Conservation (phyloP, 2,797 vertebrate species). For the Bucorvus abyssinicus region DNA sequence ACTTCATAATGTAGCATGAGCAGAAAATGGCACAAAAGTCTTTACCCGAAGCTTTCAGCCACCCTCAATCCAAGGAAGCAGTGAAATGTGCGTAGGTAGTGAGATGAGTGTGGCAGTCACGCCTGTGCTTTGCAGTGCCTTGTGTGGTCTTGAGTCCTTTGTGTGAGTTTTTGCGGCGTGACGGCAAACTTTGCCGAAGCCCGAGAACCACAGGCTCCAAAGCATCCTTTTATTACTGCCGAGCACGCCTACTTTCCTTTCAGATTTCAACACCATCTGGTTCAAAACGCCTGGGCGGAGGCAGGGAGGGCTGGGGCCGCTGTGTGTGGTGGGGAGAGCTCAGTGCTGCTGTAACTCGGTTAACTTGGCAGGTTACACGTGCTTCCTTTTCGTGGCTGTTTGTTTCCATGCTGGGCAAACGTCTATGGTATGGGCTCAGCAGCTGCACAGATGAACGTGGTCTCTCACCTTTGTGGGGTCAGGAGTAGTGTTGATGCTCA, state of each 20-base stretch:
- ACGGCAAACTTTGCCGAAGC: not conserved
- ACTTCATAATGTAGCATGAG: not conserved
- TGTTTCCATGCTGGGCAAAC: not conserved
- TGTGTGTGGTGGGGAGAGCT: not conserved
- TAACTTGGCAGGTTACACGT: not conserved
- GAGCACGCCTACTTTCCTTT: not conserved
- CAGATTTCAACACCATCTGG: not conserved
- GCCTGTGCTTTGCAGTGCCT: not conserved
- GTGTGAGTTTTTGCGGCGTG: not conserved
- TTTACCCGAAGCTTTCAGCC: not conserved
- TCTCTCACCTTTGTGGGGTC: not conserved
- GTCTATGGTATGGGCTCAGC: rapidly evolving
- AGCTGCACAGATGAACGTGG: not conserved
- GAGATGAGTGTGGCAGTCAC: not conserved
- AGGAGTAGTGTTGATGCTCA: not conserved
- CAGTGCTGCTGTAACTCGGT: not conserved
- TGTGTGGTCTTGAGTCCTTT: not conserved
- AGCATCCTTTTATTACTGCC: not conserved
- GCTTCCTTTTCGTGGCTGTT: not conserved
- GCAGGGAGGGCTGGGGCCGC: not conserved
- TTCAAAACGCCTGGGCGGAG: not conserved
- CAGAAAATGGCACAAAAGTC: slow-evolving; percentile 7
- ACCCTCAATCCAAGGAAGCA: not conserved
- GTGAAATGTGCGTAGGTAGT: not conserved
- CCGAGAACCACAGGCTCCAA: not conserved